Evolutionary conservation across 2,113 vertebrate species (phyloP), one percentile per base, ranked within the genome.

Genomic region (Oryzias celebensis): DNA sequence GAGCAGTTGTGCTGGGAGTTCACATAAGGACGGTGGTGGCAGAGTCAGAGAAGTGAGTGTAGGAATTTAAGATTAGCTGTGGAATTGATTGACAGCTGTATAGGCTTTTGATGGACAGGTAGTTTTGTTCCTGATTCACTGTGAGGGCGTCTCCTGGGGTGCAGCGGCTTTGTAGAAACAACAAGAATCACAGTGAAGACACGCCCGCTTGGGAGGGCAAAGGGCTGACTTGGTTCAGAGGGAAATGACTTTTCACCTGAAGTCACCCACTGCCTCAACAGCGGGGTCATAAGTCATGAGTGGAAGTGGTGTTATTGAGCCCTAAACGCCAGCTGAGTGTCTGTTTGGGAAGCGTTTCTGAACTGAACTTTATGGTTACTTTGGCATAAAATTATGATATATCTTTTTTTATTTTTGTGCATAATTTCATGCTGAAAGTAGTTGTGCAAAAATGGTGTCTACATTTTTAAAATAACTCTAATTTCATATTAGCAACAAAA

Each of bases 71-170:
- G 36, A 13, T 65, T 62, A 7, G 7, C 15, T 4, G 1, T 2
- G 47, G 8, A 2, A 6, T 52, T 90, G 90, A 91, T 82, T 92
- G 91, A 90, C 90, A 73, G 80, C 52, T 86, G 73, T 78, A 86
- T 81, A 66, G 79, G 42, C 13, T 49, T 65, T 65, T 91, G 90
- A 92, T 48, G 49, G 90, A 91, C 89, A 86, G 87, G 26, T 4
- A 4, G 71, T 75, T 84, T 89, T 89, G 89, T 87, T 44, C 42
- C 45, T 8, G 60, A 31, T 64, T 5, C 73, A 53, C 73, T 42
- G 62, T 43, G 70, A 70, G 75, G 23, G 42, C 5, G 70, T 83
- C 82, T 80, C 82, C 84, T 75, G 76, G 66, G 65, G 78, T 50
- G 76, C 83, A 82, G 73, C 26, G 70, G 65, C 76, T 85, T 68